These are phyloP conservation scores for Ancistrus triradiatus DNA, from an alignment of 2,113 vertebrate species.

Conservation along the genomic window DNA sequence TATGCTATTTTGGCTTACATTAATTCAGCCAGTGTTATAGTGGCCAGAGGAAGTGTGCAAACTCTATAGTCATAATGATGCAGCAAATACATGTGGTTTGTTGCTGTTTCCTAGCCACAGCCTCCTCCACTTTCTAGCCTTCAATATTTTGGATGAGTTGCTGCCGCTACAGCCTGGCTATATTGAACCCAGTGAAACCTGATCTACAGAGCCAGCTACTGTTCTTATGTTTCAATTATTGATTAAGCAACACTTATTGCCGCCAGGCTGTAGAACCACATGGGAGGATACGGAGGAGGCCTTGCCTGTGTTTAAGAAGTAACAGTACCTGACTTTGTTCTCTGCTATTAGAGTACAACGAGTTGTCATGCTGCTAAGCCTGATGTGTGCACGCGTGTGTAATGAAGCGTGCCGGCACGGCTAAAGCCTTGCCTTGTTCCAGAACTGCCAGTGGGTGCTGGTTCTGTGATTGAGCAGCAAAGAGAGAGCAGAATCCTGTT, in stretches of 20 bases:
- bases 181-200: conserved; percentile 66
- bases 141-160: conserved; percentile 7
- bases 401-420: conserved; percentile 21
- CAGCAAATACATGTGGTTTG: conserved; percentile 27
- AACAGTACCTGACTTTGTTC: conserved; percentile 59
- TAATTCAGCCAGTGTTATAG: background rate
- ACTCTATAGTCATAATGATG: conserved; percentile 5
- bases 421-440: too few species aligned
- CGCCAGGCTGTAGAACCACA: conserved; percentile 64
- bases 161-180: conserved; percentile 53
- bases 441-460: background rate
- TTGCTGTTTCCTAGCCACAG: conserved; percentile 29
- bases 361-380: conserved; percentile 38
- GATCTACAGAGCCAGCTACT: conserved; percentile 70
- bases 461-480: conserved; percentile 23
- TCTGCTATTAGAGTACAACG: conserved; percentile 48
- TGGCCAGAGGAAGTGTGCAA: conserved; percentile 20
- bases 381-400: conserved; percentile 15
- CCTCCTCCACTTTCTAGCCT: conserved; percentile 19
- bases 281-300: conserved; percentile 19
- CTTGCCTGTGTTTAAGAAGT: conserved; percentile 60
- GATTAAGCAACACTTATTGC: conserved; percentile 81
- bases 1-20: conserved; percentile 4
- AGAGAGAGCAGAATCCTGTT: conserved; percentile 12
- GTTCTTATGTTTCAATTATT: conserved; percentile 86